Evolutionary conservation across 2,888 invertebrate genomes (phyloP), one percentile per base, ranked within the genome.

Genomic region (Allophyes oxyacanthae): DNA sequence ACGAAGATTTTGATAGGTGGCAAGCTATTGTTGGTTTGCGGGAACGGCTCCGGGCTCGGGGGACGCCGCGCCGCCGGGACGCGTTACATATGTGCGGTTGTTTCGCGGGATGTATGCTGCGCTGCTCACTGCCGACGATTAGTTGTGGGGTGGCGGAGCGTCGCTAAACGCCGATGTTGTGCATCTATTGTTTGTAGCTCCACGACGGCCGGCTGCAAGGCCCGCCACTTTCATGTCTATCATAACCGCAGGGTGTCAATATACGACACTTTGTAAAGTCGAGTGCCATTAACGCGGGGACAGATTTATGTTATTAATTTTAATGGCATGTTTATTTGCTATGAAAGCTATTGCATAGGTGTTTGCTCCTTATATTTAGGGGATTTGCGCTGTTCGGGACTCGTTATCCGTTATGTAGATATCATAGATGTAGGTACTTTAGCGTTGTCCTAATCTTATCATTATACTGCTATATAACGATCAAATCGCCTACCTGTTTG

Each of bases 1-100:
- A 86, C 81, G 83, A 87, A 84, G 82, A 84, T 77, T 88, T 83
- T 86, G 87, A 90, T 89, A 85, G 85, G 85, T 86, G 86, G 82
- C 82, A 82, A 78, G 77, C 76, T 78, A 79, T 83, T 85, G 78
- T 83, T 69, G 45, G 37, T 36, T 54, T 42, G 54, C 60, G 77
- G 67, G 77, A 72, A 69, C 70, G 42, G 58, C 52, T 45, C 28
- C 13, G 33, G 51, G 13, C 44, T 26, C 64, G 55, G 73, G 60
- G 52, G 43, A 42, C 40, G 30, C 42, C 46, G 50, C 59, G 52
- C 38, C 38, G 52, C 42, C 46, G 50, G 62, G 52, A 41, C 38
- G 52, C 45, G 54, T 54, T 67, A 78, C 77, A 79, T 82, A 78
- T 79, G 77, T 75, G 79, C 67, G 76, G 73, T 73, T 76, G 50